Evolutionary conservation across 2,888 invertebrate species (phyloP), one percentile per base, ranked within the genome.

Genomic region (Griposia aprilina): DNA sequence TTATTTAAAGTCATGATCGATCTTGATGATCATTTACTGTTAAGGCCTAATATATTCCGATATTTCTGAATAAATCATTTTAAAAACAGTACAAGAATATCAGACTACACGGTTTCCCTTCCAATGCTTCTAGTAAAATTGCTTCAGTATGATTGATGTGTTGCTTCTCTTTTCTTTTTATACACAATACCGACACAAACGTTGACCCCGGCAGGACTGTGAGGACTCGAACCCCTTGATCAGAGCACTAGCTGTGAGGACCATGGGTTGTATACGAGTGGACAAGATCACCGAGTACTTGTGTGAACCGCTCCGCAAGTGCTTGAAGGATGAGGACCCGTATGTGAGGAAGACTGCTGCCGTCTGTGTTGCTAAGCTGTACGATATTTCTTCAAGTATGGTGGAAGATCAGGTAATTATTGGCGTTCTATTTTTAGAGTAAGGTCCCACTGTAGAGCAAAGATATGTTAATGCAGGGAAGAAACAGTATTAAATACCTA

Each of bases 211-310:
- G 80, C 96, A 99, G 99, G 99, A 99, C 97, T 99, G 99, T 97
- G 99, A 99, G 97, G 99, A 99, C 96, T 99, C 99, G 20, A 99
- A 99, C 97, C 99, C 99, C 52, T 97, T 99, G 93, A 99, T 99
- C 93, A 98, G 99, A 88, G 99, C 99, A 3, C 96, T 99, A 92
- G 99, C 99, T 57, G 99, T 99, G 52, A 97, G 99, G 80, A 99
- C 99, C 30, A 99, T 99, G 99, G 99, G 99, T 74, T 99, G 99
- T 94, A 99, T 99, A 93, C 98, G 99, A 23, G 99, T 99, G 76
- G 99, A 99, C 97, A 99, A 99, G 97, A 99, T 99, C 91, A 99
- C 99, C 0, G 99, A 99, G 97, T 99, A 99, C 95, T 97, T 99
- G 63, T 99, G 99, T 94, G 99, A 99, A 93, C 99, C 99, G 0